Base-by-base conservation (phyloP, 2,888 invertebrate species). In the Dryocosmus kuriphilus region DNA sequence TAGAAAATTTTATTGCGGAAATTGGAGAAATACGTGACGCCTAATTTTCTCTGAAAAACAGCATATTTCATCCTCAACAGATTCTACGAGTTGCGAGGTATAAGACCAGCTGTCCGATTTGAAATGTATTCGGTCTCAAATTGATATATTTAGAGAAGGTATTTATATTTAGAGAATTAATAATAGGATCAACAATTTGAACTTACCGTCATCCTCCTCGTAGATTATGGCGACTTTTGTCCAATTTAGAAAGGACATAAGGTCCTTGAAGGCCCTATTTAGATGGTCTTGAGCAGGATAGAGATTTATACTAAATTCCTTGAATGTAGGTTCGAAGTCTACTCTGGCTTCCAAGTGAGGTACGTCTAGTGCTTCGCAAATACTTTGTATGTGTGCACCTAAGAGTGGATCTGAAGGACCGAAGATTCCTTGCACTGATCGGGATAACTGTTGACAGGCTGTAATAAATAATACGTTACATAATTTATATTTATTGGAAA, bases 161-260 rank as follows among this genome's bases (percentile, higher is more conserved):
- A 38, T 51, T 8, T 46, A 19, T 51, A 1, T 19, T 3, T 19
- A 51, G 22, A 55, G 7, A 46, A 46, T 22, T 1, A 22, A 0
- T n/a, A 9, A n/a, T 22, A 2, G 0, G 7, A 55, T 22, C 11
- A n/a, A 22, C 14, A 3, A 24, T 24, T 57, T 38, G 3, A 55
- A 87, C 94, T 93, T 89, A 97, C 97, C 97, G 89, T 95, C 95
- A 86, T 98, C 97, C 87, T 98, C 97, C 89, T 99, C 98, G 89
- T 98, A 98, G 63, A 99, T 95, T 77, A 99, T 96, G 0, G 97
- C 98, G 88, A 98, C 97, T 89, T 96, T 95, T 3, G 97, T 97
- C 98, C 98, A 98, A 90, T 97, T 97, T 80, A 98, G 94, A 90
- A 97, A 97, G 14, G 94, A 93, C 91, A 98, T 96, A 83, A 98